Evolutionary conservation across 2,888 invertebrate species (phyloP).

Genomic region (Muscina levida): DNA sequence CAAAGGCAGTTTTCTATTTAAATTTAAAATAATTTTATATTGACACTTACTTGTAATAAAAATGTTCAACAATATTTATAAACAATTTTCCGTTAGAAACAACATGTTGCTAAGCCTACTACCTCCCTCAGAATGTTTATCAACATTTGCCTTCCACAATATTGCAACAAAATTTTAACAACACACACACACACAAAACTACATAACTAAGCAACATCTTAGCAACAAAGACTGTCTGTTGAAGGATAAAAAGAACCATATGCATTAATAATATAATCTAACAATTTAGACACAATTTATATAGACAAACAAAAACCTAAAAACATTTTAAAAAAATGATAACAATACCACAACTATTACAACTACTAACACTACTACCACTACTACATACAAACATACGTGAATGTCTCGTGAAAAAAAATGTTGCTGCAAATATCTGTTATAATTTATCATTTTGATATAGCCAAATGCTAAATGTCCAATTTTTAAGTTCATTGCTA

Average conservation of each 20-base stretch:
- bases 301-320: too few relatives aligned
- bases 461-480: conserved; percentile 50
- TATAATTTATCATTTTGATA: not conserved
- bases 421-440: conserved; percentile 61
- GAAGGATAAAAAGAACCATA: not conserved
- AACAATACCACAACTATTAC: not conserved
- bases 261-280: too few relatives aligned
- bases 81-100: too few relatives aligned
- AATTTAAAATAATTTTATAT: too few relatives aligned
- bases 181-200: not conserved
- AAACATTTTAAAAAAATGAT: too few relatives aligned
- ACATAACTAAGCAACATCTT: too few relatives aligned
- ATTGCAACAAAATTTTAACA: conserved; percentile 8
- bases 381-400: conserved; percentile 13
- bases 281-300: too few relatives aligned
- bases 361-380: conserved; percentile 37
- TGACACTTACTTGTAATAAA: too few relatives aligned
- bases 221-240: not conserved
- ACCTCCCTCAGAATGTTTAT: too few relatives aligned
- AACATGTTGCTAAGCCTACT: too few relatives aligned
- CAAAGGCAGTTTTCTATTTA: too few relatives aligned
- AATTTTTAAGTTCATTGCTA: conserved; percentile 35
- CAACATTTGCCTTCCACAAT: not conserved
- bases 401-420: not conserved
- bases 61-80: too few relatives aligned